A percentile compares a stretch with the other conserved stretches of the same genome.
These are phyloP conservation scores for Brachirus orientalis DNA, from an alignment of 2,113 vertebrate species.

Conservation along the genomic window DNA sequence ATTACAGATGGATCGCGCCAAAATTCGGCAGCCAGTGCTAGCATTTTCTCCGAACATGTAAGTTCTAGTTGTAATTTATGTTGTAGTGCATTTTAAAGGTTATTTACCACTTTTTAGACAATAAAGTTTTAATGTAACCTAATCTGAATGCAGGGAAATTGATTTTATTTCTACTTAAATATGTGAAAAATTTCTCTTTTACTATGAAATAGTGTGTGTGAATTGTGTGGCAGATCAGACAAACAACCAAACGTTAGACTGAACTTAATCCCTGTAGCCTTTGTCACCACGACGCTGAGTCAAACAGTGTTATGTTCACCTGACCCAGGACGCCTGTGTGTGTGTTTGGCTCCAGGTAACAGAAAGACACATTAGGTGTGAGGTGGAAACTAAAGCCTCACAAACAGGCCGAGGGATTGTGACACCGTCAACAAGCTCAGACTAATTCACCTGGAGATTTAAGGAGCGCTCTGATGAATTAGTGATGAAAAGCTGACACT, in stretches of 20 bases:
- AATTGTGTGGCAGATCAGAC: slow-evolving; percentile 29
- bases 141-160: too few species aligned
- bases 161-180: neutral
- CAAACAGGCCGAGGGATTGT: slow-evolving; percentile 15
- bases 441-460: slow-evolving; percentile 28
- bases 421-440: slow-evolving; percentile 23
- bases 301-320: slow-evolving; percentile 58
- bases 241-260: slow-evolving; percentile 21
- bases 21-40: too few species aligned
- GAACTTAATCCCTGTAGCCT: slow-evolving; percentile 49
- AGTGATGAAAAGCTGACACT: slow-evolving; percentile 49
- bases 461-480: slow-evolving; percentile 38
- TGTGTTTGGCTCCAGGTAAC: slow-evolving; percentile 30
- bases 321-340: slow-evolving; percentile 4
- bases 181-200: too few species aligned
- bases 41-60: too few species aligned
- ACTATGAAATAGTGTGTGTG: neutral
- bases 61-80: too few species aligned
- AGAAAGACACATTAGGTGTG: slow-evolving; percentile 60
- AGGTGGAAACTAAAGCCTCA: slow-evolving; percentile 56
- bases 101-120: too few species aligned
- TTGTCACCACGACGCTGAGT: slow-evolving; percentile 39
- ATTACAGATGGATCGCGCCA: too few species aligned
- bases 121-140: too few species aligned
- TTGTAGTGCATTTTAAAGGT: too few species aligned